Evolutionary conservation across 2,888 invertebrate species (phyloP), one percentile per base, ranked within the genome.

Genomic region (Torymus tubicola): DNA sequence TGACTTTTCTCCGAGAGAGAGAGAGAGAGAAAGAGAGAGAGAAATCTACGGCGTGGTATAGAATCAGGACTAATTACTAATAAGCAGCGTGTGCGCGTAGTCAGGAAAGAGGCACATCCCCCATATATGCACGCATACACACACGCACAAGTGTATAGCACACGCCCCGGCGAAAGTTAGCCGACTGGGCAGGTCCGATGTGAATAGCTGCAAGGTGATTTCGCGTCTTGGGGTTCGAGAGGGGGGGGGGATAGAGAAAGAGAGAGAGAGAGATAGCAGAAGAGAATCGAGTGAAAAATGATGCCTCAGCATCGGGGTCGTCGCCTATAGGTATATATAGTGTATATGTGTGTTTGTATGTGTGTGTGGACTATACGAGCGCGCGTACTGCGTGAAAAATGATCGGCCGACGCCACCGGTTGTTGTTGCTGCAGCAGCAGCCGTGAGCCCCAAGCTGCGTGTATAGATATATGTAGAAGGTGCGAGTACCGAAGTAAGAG

Each of bases 381-480:
- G 61, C 50, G 61, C 31, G 64, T 12, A 14, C 42, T 50, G 53
- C 63, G 14, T 78, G 72, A 78, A 86, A 86, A 86, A 86, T 84
- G 84, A 84, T 84, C 71, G 65, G 14, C 80, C n/a, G n/a, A n/a
- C 72, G 53, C 78, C 82, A 77, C 80, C 31, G 31, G 31, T 31
- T 31, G 31, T 80, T 78, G 77, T 69, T 80, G n/a, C n/a, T n/a
- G n/a, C n/a, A n/a, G n/a, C n/a, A n/a, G 64, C 69, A 60, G 53
- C 52, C 52, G 10, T 31, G 50, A 18, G 24, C 14, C 52, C 12
- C 13, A 0, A 31, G 31, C 31, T 31, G 31, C 31, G 31, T 4
- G 31, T 4, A 4, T 31, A 31, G 2, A 31, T 2, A 31, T 31
- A 31, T 31, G 8, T 31, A 50, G 16, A 57, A 24, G 31, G 24